Evolutionary conservation across 1,140 invertebrate genomes (phyloP).

Genomic region (Neocloeon triangulifer): DNA sequence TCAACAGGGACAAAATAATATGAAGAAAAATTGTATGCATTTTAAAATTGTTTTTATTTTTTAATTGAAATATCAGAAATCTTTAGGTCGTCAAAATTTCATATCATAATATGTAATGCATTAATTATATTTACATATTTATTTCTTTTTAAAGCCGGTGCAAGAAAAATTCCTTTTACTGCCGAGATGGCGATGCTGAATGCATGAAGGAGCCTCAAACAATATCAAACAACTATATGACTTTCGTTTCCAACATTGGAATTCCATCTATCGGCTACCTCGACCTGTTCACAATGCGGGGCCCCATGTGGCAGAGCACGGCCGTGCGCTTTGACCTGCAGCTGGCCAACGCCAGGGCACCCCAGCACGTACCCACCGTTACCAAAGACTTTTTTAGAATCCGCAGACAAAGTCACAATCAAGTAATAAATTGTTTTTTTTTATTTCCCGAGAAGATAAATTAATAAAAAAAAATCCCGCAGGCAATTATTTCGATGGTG

Average conservation of each 20-base stretch:
- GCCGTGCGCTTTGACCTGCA: constrained; percentile 52
- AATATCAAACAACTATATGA: constrained; percentile 78
- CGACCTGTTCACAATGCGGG: constrained; percentile 67
- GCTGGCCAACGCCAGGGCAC: constrained; percentile 34
- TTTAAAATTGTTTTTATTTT: too few relatives aligned
- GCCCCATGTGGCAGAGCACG: constrained; percentile 39
- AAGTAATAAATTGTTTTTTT: too few relatives aligned
- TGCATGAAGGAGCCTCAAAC: constrained; percentile 57
- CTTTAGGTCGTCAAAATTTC: too few relatives aligned
- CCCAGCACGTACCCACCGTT: constrained; percentile 29
- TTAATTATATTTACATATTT: too few relatives aligned
- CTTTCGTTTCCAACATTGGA: constrained; percentile 61
- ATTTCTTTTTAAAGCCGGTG: too few relatives aligned
- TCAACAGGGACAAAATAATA: too few relatives aligned
- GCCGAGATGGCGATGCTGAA: constrained; percentile 35
- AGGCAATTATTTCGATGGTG: constrained; percentile 49
- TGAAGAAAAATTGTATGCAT: too few relatives aligned
- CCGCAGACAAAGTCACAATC: too few relatives aligned
- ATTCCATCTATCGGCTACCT: constrained; percentile 39
- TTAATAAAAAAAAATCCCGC: constrained; percentile 22
- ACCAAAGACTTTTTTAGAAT: constrained; percentile 42
- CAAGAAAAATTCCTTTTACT: constrained; percentile 38
- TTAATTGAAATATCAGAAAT: too few relatives aligned
- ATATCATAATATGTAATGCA: too few relatives aligned
- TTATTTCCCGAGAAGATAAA: too few relatives aligned